These are phyloP conservation scores for Ditula angustiorana DNA, from an alignment of 2,888 invertebrate species.

Conservation along the genomic window DNA sequence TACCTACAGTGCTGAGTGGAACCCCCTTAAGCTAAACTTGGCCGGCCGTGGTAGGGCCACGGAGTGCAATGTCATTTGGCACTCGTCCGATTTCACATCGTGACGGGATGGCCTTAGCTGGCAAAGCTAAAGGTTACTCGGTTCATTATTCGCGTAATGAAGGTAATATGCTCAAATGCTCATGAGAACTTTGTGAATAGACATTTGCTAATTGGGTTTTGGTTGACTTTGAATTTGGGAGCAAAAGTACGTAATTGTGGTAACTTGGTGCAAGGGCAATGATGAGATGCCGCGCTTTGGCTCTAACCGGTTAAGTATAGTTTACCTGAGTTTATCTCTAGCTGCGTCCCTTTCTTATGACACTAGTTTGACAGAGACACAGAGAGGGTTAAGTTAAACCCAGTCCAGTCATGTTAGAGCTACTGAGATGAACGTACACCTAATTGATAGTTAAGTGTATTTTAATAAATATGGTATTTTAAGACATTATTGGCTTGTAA, in stretches of 20 bases:
- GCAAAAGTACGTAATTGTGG: constrained; percentile 7
- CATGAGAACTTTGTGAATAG: constrained; percentile 19
- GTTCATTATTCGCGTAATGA: constrained; percentile 27
- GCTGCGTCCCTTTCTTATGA: no score
- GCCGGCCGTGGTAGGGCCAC: no score
- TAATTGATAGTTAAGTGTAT: no score
- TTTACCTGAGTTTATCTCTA: no score
- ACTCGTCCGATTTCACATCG: constrained; percentile 24
- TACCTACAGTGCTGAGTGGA: constrained; percentile 9
- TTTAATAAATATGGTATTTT: no score
- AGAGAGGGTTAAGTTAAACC: no score
- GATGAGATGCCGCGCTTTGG: background rate
- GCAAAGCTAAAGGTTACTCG: constrained; percentile 18
- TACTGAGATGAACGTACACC: no score
- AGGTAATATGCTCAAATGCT: constrained; percentile 21
- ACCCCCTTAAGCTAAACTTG: constrained; percentile 20
- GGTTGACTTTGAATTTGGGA: constrained; percentile 5
- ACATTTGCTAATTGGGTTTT: constrained; percentile 2
- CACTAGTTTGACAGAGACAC: no score
- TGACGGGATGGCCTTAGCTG: constrained; percentile 15
- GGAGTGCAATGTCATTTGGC: background rate
- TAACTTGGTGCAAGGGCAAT: constrained; percentile 8
- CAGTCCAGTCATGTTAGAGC: no score
- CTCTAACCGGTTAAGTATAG: no score
- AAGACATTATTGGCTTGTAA: no score